Evolutionary conservation across 2,888 invertebrate genomes (phyloP).

Genomic region (Pharmacophagus antenor): DNA sequence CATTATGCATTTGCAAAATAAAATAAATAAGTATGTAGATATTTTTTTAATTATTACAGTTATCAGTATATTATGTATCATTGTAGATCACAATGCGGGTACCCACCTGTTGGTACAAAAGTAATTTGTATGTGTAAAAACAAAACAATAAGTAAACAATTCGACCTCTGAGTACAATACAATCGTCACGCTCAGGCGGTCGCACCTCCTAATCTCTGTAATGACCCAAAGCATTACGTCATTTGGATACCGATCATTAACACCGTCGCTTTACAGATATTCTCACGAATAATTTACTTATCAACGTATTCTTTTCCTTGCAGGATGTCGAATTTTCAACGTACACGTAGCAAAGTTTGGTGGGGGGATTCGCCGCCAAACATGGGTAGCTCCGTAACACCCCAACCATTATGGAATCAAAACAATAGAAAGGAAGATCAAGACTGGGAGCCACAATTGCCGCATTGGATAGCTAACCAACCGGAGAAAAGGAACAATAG

Average conservation of each 20-base stretch:
- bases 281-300: slow-evolving; percentile 67
- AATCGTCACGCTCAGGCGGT: slow-evolving; percentile 60
- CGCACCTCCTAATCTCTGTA: slow-evolving; percentile 59
- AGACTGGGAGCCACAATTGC: slow-evolving; percentile 76
- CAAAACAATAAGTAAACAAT: slow-evolving; percentile 43
- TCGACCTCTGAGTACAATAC: slow-evolving; percentile 49
- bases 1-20: too few species aligned
- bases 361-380: slow-evolving; percentile 80
- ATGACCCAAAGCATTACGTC: slow-evolving; percentile 71
- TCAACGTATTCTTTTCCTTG: slow-evolving; percentile 59
- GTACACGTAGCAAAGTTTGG: slow-evolving; percentile 85
- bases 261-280: slow-evolving; percentile 50
- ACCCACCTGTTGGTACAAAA: slow-evolving; percentile 13
- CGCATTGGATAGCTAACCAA: slow-evolving; percentile 76
- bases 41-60: background rate
- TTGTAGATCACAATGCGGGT: slow-evolving; percentile 4
- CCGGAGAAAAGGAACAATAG: slow-evolving; percentile 66
- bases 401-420: slow-evolving; percentile 54
- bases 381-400: slow-evolving; percentile 67
- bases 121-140: background rate
- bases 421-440: slow-evolving; percentile 59
- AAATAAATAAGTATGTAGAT: too few species aligned
- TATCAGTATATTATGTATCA: background rate
- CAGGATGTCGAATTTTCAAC: slow-evolving; percentile 84
- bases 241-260: slow-evolving; percentile 66